Conservation (phyloP, 2,888 invertebrate species). For the Furcula furcula region DNA sequence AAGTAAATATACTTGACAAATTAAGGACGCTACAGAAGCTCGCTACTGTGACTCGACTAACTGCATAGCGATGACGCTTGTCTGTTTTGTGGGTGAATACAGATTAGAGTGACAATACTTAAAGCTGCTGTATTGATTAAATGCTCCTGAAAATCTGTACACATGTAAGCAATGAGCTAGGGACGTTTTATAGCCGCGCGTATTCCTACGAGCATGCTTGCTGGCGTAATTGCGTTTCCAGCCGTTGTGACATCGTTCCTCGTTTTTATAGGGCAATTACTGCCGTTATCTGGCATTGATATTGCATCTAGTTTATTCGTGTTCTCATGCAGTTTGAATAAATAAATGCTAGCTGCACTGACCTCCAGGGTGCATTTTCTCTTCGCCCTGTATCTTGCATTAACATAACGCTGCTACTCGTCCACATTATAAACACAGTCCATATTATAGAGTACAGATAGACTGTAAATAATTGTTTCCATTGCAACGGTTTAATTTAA, state of each 20-base stretch:
- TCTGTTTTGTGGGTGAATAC: no score
- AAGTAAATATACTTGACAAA: no score
- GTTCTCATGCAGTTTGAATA: conserved; percentile 62
- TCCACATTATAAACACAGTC: conserved; percentile 31
- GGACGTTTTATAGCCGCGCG: conserved; percentile 58
- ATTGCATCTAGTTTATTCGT: conserved; percentile 77
- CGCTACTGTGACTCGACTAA: no score
- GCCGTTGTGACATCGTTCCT: conserved; percentile 72
- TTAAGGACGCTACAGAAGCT: no score
- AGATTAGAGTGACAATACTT: no score
- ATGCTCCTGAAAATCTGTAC: conserved; percentile 52
- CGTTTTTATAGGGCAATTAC: conserved; percentile 79
- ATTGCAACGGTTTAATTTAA: conserved; percentile 37
- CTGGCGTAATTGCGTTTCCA: conserved; percentile 72
- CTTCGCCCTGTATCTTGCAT: conserved; percentile 40
- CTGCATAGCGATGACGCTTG: no score
- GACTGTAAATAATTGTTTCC: conserved; percentile 28
- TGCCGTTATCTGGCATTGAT: conserved; percentile 78
- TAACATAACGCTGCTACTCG: conserved; percentile 50
- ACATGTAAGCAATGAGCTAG: conserved; percentile 60
- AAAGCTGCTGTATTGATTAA: conserved; percentile 37
- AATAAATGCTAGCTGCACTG: conserved; percentile 60
- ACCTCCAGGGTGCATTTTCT: conserved; percentile 43
- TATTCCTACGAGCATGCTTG: conserved; percentile 67
- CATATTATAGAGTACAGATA: no score